phyloP scores from a whole-genome alignment of 2,797 vertebrate genomes.

The Tympanoctomys barrerae region DNA sequence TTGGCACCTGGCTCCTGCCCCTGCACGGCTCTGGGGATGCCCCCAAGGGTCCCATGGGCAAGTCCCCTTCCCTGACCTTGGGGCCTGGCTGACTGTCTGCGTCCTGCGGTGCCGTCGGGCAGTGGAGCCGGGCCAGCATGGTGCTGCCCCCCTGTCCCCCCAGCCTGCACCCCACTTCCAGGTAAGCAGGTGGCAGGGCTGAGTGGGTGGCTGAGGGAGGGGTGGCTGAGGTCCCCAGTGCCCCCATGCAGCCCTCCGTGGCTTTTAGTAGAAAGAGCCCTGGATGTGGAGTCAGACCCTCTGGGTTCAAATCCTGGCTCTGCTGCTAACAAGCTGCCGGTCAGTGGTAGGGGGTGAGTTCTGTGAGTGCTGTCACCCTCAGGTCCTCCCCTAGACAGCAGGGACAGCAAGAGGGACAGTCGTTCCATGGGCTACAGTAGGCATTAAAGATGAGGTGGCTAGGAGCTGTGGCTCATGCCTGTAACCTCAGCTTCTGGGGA shows the following conservation, averaged over 20 bases:
- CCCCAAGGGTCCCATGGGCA: conserved; percentile 17
- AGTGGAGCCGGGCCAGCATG: not conserved
- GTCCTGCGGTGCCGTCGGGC: conserved; percentile 32
- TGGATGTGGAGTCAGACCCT: conserved; percentile 62
- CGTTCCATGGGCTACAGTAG: not conserved
- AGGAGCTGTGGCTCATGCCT: not conserved
- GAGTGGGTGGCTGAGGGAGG: conserved; percentile 51
- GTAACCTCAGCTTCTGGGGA: not conserved
- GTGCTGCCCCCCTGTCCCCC: conserved; percentile 33
- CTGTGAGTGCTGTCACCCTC: fast-evolving
- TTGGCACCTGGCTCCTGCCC: not conserved
- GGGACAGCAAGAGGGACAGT: not conserved
- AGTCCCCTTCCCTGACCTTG: not conserved
- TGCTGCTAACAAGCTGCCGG: conserved; percentile 27
- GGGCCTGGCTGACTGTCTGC: conserved; percentile 44
- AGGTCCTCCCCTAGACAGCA: not conserved
- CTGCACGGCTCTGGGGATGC: conserved; percentile 44
- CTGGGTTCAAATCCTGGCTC: conserved; percentile 74
- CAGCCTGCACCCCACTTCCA: conserved; percentile 26
- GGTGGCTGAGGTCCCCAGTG: not conserved
- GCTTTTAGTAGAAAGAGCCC: conserved; percentile 26
- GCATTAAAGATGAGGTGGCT: not conserved
- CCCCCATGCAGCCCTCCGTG: fast-evolving
- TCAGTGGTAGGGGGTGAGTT: not conserved
- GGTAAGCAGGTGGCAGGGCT: conserved; percentile 68